phyloP scores from a whole-genome alignment of 2,888 invertebrate species.

The Ariolimax columbianus region DNA sequence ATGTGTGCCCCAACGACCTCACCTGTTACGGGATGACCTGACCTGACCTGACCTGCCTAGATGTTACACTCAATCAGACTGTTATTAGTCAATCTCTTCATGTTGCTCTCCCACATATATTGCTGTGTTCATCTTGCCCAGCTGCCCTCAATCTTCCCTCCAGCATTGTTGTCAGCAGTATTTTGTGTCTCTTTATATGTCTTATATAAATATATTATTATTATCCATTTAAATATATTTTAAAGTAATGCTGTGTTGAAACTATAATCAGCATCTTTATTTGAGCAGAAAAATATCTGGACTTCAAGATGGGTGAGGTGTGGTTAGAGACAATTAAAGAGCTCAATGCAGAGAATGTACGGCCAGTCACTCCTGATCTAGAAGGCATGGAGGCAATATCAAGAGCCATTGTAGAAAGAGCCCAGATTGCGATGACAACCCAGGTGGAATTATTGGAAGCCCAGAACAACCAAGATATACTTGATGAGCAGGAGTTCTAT shows the following conservation, averaged over 20 bases:
- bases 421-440: conserved; percentile 72
- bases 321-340: conserved; percentile 77
- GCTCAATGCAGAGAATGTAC: conserved; percentile 71
- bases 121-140: no score
- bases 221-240: no score
- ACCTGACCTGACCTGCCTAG: no score
- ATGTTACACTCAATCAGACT: no score
- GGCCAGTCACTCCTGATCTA: conserved; percentile 78
- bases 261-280: not conserved
- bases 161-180: no score
- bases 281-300: conserved; percentile 75
- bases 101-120: no score
- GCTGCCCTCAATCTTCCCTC: no score
- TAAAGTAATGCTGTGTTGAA: not conserved
- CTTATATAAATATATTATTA: no score
- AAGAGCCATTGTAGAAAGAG: conserved; percentile 75
- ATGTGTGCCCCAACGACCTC: no score
- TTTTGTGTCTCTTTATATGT: no score
- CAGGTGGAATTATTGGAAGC: conserved; percentile 77
- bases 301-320: conserved; percentile 79
- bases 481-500: conserved; percentile 78
- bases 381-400: conserved; percentile 77
- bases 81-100: no score
- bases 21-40: no score
- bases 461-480: conserved; percentile 75